A percentile compares a stretch with the other conserved stretches of the same genome.
These are phyloP conservation scores for Platycercus adscitus DNA, from an alignment of 2,113 vertebrate species.

Conservation along the genomic window DNA sequence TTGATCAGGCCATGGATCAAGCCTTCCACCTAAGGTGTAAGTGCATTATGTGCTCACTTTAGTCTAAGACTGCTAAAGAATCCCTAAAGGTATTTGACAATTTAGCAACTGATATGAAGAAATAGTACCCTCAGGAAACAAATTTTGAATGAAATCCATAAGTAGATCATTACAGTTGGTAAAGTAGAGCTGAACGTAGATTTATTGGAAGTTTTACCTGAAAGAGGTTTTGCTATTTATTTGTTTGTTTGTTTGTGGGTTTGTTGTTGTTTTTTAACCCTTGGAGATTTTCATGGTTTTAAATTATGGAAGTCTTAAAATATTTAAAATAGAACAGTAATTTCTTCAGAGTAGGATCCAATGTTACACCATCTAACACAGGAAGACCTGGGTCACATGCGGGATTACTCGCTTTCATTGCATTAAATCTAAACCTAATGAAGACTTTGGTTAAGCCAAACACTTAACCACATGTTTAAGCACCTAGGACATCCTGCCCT, in stretches of 20 bases:
- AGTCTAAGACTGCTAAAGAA: not conserved
- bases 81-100: not conserved
- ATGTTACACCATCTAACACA: not conserved
- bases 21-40: not conserved
- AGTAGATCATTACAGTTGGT: not conserved
- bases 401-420: not conserved
- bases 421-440: conserved; percentile 4
- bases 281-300: not conserved
- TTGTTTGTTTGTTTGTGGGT: not conserved
- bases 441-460: not conserved
- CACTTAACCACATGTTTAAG: not conserved
- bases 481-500: not conserved
- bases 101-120: not conserved
- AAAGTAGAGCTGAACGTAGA: not conserved
- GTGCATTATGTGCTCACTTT: not conserved
- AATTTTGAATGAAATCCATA: not conserved
- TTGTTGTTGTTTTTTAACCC: not conserved
- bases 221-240: not conserved
- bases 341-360: not conserved
- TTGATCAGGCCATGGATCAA: not conserved
- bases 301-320: not conserved
- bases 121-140: not conserved
- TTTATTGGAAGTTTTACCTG: not conserved
- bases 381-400: not conserved
- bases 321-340: not conserved